Evolutionary conservation across 2,888 invertebrate genomes (phyloP), one percentile per base, ranked within the genome.

Genomic region (Apodemia zela): DNA sequence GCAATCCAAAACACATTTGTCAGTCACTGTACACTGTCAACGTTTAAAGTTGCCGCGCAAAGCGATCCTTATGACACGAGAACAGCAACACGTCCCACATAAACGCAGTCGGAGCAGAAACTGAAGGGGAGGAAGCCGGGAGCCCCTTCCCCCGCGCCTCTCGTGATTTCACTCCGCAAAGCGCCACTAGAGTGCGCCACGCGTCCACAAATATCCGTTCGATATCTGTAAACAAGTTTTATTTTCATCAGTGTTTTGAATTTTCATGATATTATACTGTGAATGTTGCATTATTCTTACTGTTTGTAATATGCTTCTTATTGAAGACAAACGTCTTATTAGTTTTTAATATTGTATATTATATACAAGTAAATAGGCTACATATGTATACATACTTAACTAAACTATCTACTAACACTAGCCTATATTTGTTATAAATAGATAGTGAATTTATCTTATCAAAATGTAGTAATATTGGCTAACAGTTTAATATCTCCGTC

Each of bases 191-290:
- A 91, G 89, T 68, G 88, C 89, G 89, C 89, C 80, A 88, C 86
- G 68, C 74, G 87, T 84, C 70, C 74, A 72, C 78, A 80, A 82
- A 83, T 85, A 81, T 84, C 81, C 87, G 89, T 80, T 89, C 89
- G 83, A 90, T 91, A 90, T 88, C 89, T 90, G 89, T 89, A 89
- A 89, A 89, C 88, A 89, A 88, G 78, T 80, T 82, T 84, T 83
- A 84, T 85, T 87, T 87, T 87, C 84, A 86, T 80, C 76, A 72
- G 75, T 76, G 73, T 75, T 78, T 76, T 70, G 74, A 72, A 75
- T 81, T 87, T 71, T 70, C 84, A 82, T 80, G 42, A 45, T 42
- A 42, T 57, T 13, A n/a, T 58, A 42, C 13, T 3, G 15, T 25
- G 38, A 62, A 17, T 5, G 11, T 11, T 10, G 8, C 11, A 13